A percentile compares a stretch with the other conserved stretches of the same genome.
Conservation (phyloP, 2,888 invertebrate genomes). For the Himalopsyche japonica region DNA sequence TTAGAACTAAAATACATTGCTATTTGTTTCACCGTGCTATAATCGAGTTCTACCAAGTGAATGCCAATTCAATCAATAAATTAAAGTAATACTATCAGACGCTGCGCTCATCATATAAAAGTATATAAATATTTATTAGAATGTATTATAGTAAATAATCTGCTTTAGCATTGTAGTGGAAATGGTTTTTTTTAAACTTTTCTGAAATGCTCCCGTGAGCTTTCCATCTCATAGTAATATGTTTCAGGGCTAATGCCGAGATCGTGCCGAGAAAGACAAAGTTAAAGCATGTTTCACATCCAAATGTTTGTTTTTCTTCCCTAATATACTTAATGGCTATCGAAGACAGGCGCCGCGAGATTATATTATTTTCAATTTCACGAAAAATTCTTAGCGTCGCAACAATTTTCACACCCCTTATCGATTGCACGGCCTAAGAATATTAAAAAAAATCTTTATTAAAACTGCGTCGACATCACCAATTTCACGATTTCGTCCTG, state of each 20-base stretch:
- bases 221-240: constrained; percentile 40
- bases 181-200: background rate
- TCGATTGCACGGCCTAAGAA: background rate
- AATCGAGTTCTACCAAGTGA: no score
- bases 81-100: no score
- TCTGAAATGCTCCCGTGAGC: constrained; percentile 9
- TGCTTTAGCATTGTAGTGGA: background rate
- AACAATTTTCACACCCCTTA: background rate
- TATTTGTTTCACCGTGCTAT: no score
- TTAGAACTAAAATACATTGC: no score
- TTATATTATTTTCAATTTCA: background rate
- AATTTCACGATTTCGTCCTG: no score
- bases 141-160: no score
- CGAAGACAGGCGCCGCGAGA: background rate
- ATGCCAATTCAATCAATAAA: no score
- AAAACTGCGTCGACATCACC: no score
- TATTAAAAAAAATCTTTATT: background rate
- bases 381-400: background rate
- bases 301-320: constrained; percentile 1
- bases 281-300: constrained; percentile 1
- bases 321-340: constrained; percentile 4
- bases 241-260: constrained; percentile 48
- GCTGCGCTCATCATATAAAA: no score
- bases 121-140: no score
- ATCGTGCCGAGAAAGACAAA: constrained; percentile 58